Percentiles rank a stretch among this genome's conserved stretches.
Evolutionary conservation across 2,888 invertebrate species (phyloP).

Genomic region (Hirtodrosophila confusa): DNA sequence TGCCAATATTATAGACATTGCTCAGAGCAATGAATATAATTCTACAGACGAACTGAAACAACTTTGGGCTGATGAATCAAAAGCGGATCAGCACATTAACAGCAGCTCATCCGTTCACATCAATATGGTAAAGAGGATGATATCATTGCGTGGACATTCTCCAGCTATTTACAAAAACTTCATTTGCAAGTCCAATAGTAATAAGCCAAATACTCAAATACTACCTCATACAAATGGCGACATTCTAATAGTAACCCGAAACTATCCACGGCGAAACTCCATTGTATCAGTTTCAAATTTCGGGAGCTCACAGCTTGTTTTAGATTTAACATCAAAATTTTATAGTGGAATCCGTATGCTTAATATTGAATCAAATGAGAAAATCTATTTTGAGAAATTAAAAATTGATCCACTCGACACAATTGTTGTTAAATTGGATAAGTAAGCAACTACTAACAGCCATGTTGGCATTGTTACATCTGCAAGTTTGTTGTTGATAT

Average conservation of each 20-base stretch:
- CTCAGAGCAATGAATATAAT: conserved; percentile 86
- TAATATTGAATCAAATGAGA: conserved; percentile 52
- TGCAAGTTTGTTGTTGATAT: conserved; percentile 22
- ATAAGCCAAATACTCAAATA: conserved; percentile 88
- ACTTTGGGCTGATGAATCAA: conserved; percentile 86
- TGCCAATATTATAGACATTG: conserved; percentile 94
- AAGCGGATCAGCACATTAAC: conserved; percentile 84
- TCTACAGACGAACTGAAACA: conserved; percentile 88
- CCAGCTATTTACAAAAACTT: conserved; percentile 91
- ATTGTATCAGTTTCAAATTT: conserved; percentile 91
- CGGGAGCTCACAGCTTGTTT: conserved; percentile 86
- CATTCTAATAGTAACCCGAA: conserved; percentile 90
- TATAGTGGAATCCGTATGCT: conserved; percentile 87
- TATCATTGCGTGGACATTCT: conserved; percentile 86
- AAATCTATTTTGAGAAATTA: conserved; percentile 84
- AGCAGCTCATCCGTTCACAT: conserved; percentile 87
- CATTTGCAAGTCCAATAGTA: conserved; percentile 87
- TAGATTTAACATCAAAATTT: conserved; percentile 90
- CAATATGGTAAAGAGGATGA: conserved; percentile 86
- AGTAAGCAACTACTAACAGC: conserved; percentile 54
- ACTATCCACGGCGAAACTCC: conserved; percentile 91
- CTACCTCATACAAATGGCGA: conserved; percentile 87
- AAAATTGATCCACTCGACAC: conserved; percentile 86
- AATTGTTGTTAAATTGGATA: conserved; percentile 87
- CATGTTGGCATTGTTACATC: conserved; percentile 1